A percentile compares a stretch with the other conserved stretches of the same genome.
phyloP scores from a whole-genome alignment of 2,797 vertebrate genomes.

The Chaetodon trifasciatus region DNA sequence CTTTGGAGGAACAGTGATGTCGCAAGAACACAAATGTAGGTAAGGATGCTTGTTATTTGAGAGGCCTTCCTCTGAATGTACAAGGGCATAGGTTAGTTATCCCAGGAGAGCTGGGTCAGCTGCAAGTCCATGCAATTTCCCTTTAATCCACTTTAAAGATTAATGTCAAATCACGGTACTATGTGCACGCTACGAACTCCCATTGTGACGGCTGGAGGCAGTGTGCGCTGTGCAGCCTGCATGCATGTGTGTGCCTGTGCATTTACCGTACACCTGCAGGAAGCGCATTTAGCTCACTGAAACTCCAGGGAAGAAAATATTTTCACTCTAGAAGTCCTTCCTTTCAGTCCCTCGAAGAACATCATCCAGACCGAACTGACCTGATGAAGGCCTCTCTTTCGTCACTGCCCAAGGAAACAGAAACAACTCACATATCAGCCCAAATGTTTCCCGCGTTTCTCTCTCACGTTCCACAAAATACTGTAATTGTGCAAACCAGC shows the following conservation, averaged over 20 bases:
- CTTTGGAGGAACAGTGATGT: slow-evolving; percentile 42
- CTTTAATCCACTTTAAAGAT: slow-evolving; percentile 75
- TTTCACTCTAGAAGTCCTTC: slow-evolving; percentile 31
- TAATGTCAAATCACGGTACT: slow-evolving; percentile 72
- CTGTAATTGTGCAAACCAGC: slow-evolving; percentile 65
- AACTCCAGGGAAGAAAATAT: slow-evolving; percentile 19
- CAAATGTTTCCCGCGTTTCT: slow-evolving; percentile 27
- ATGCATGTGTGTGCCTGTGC: slow-evolving; percentile 20
- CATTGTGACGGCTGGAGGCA: slow-evolving; percentile 53
- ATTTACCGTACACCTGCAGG: slow-evolving; percentile 26
- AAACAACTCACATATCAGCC: slow-evolving; percentile 34
- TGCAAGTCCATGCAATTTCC: slow-evolving; percentile 57
- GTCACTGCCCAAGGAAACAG: slow-evolving; percentile 18
- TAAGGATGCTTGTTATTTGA: slow-evolving; percentile 55
- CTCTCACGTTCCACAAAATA: slow-evolving; percentile 36
- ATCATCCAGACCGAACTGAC: slow-evolving; percentile 38
- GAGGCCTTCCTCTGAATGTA: slow-evolving; percentile 43
- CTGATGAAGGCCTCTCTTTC: slow-evolving; percentile 42
- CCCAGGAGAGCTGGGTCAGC: slow-evolving; percentile 60
- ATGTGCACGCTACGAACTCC: slow-evolving; percentile 61
- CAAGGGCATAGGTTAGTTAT: slow-evolving; percentile 49
- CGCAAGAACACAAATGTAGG: slow-evolving; percentile 51
- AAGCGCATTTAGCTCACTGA: slow-evolving; percentile 1
- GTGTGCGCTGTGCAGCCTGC: neutral
- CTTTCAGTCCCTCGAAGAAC: slow-evolving; percentile 19